Base-by-base conservation (phyloP, 2,797 vertebrate genomes). In the Helicolenus hilgendorfi region DNA sequence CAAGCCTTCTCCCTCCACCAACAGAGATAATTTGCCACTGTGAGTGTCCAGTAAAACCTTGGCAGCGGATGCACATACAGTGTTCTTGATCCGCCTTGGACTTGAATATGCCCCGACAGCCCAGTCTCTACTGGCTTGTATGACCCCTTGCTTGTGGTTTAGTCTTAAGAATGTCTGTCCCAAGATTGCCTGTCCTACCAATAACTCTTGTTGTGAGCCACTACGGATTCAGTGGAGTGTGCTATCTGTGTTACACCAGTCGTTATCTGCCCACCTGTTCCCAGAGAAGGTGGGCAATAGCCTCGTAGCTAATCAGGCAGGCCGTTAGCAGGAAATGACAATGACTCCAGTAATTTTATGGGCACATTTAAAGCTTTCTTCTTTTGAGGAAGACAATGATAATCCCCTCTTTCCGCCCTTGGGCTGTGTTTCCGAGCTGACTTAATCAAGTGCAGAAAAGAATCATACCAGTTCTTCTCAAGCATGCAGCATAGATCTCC, bases 321-420 rank as follows among this genome's bases (percentile, higher is more conserved):
- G 24, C 85, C 70, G 89, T 85, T 92, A 92, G 22, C 49, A 82
- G 86, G 70, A 77, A 85, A 87, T 84, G 79, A 80, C 77, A 86
- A 86, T 86, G 84, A 85, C 82, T 91, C 41, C 18, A 71, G 72
- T 90, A 78, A 81, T 91, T 92, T 87, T 89, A 93, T 90, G 59
- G 71, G 18, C 49, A 80, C 74, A 85, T 86, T 86, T 81, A 91
- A 92, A 90, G 79, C 73, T 73, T 89, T 80, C 56, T 72, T 86
- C 81, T 88, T 55, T 86, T 73, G 29, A 83, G 35, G 81, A 79
- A 80, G 73, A 85, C 64, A 3, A 77, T 84, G 72, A 83, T 79
- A 74, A 88, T 86, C 65, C 64, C 71, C n/a, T 80, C 31, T 58
- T 72, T 77, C 53, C 18, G 45, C 71, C 89, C 69, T 64, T 67